Percentiles rank a stretch among this genome's conserved stretches.
These are phyloP conservation scores for Tachypleus tridentatus DNA, from an alignment of 1,140 invertebrate genomes.

Conservation along the genomic window DNA sequence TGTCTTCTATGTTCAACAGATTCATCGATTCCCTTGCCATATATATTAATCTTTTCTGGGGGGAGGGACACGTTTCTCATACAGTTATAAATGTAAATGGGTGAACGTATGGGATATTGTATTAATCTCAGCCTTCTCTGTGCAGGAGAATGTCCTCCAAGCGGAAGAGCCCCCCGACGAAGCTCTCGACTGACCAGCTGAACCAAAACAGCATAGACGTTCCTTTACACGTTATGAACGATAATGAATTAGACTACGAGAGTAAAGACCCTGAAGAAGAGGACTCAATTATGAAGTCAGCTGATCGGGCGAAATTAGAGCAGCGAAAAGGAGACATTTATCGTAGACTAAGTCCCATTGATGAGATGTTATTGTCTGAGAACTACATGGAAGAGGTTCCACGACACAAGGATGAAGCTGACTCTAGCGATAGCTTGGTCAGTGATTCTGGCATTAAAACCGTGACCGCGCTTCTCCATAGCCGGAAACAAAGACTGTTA, in stretches of 20 bases:
- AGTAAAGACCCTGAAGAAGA: neutral
- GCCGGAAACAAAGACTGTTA: constrained; percentile 14
- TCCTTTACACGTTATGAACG: constrained; percentile 20
- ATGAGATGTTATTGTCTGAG: constrained; percentile 3
- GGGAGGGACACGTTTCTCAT: too few species aligned
- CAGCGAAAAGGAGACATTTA: constrained; percentile 10
- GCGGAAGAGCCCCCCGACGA: constrained; percentile 79
- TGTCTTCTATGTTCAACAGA: too few species aligned
- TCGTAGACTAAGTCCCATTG: constrained; percentile 4
- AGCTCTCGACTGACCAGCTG: constrained; percentile 62
- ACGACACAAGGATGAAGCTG: neutral
- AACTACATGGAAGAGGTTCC: neutral
- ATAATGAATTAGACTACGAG: neutral
- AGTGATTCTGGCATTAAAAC: neutral
- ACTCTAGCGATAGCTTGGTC: neutral
- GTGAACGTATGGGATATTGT: too few species aligned
- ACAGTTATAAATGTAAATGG: too few species aligned
- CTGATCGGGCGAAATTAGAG: neutral
- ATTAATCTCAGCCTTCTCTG: constrained; percentile 10
- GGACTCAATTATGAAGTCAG: neutral
- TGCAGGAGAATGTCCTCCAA: constrained; percentile 83
- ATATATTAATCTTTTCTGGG: too few species aligned
- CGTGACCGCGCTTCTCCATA: too few species aligned
- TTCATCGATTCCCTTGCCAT: too few species aligned
- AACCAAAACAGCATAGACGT: constrained; percentile 30